Conservation (phyloP, 2,888 invertebrate species). For the Drosophila colorata region DNA sequence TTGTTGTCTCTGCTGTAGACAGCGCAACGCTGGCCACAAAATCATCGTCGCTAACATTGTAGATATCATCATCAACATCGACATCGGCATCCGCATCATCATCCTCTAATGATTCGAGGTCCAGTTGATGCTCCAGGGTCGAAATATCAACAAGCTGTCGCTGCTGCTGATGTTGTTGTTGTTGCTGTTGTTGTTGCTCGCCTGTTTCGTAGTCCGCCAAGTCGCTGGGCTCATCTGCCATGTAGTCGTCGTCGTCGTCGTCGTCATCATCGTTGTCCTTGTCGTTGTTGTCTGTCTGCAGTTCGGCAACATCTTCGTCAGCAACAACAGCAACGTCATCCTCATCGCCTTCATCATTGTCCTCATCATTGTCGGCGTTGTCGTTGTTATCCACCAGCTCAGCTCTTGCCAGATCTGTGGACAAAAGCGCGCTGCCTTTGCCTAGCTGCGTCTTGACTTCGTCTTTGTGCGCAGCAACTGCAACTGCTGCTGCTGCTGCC, state of each 20-base stretch:
- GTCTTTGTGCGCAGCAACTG: conserved; percentile 38
- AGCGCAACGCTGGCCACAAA: conserved; percentile 71
- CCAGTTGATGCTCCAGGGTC: conserved; percentile 70
- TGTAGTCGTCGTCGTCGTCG: conserved; percentile 57
- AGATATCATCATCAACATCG: conserved; percentile 62
- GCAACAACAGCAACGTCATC: conserved; percentile 57
- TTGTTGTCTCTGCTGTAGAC: conserved; percentile 61
- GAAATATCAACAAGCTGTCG: conserved; percentile 67
- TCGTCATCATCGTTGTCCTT: conserved; percentile 42
- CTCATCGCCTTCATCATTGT: conserved; percentile 44
- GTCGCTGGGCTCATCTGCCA: conserved; percentile 67
- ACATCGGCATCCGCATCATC: conserved; percentile 50
- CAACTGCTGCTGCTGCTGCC: conserved; percentile 35
- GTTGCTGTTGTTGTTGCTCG: conserved; percentile 40
- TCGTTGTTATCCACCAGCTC: conserved; percentile 32
- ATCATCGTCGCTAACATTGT: conserved; percentile 76
- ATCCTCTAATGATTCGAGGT: conserved; percentile 71
- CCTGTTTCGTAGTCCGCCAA: conserved; percentile 57
- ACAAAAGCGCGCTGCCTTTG: conserved; percentile 38
- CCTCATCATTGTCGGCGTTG: conserved; percentile 33
- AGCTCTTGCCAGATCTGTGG: conserved; percentile 51
- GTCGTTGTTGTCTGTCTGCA: conserved; percentile 50
- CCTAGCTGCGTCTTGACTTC: conserved; percentile 42
- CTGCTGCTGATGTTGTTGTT: conserved; percentile 31
- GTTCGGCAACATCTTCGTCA: conserved; percentile 63